Percentiles rank a stretch among this genome's conserved stretches.
These are phyloP conservation scores for Ypsolopha scabrella DNA, from an alignment of 2,888 invertebrate species.

Conservation along the genomic window DNA sequence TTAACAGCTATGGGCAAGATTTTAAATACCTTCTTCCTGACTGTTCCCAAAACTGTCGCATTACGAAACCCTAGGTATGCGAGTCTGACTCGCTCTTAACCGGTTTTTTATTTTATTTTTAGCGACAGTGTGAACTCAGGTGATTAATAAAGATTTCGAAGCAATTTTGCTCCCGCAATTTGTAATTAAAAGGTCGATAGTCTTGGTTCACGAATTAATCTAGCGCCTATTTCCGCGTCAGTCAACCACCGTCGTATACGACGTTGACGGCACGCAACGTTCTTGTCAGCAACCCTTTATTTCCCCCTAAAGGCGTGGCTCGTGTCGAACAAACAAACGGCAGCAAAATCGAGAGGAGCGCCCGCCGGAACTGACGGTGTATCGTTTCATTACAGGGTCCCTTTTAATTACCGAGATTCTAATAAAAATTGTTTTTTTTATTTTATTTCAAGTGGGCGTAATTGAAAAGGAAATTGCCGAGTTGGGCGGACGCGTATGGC, in stretches of 20 bases:
- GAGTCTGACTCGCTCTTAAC: too few relatives aligned
- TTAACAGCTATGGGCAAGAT: too few relatives aligned
- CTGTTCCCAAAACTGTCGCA: too few relatives aligned
- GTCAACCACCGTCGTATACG: not conserved
- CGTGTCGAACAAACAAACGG: constrained; percentile 62
- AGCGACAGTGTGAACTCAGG: too few relatives aligned
- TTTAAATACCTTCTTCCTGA: too few relatives aligned
- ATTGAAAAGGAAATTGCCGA: constrained; percentile 68
- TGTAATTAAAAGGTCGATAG: too few relatives aligned
- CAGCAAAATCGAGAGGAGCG: constrained; percentile 67
- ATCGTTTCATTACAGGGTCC: constrained; percentile 70
- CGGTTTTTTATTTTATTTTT: too few relatives aligned
- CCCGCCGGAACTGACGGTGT: constrained; percentile 59
- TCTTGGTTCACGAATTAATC: too few relatives aligned
- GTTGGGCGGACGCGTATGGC: constrained; percentile 35
- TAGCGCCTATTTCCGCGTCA: too few relatives aligned
- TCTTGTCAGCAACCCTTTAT: constrained; percentile 46
- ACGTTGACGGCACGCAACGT: constrained; percentile 11
- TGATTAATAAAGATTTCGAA: too few relatives aligned
- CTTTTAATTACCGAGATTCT: constrained; percentile 67
- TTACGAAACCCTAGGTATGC: too few relatives aligned
- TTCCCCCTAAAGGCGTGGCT: constrained; percentile 51
- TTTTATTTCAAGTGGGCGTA: constrained; percentile 68
- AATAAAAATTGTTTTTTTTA: constrained; percentile 67
- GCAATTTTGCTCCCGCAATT: too few relatives aligned